phyloP scores from a whole-genome alignment of 1,140 invertebrate species.

The Drosophila arizonae region DNA sequence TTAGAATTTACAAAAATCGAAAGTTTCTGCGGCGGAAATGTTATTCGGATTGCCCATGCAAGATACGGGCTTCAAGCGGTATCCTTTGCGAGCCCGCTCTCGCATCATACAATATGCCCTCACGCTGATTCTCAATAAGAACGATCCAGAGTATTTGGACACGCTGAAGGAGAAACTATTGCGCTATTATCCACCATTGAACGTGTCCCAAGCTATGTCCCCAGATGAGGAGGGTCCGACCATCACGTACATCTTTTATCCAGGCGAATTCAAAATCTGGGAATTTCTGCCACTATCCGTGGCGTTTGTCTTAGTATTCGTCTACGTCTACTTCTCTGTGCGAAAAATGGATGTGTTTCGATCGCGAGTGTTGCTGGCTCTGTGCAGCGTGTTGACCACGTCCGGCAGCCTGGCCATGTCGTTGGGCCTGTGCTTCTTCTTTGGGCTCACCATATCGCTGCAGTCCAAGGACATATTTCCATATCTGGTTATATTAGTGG shows the following conservation, averaged over 20 bases:
- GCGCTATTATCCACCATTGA: conserved; percentile 86
- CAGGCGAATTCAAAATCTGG: conserved; percentile 92
- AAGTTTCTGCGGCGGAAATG: conserved; percentile 93
- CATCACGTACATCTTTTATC: conserved; percentile 91
- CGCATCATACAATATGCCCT: conserved; percentile 94
- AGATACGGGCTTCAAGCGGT: conserved; percentile 94
- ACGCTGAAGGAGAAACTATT: conserved; percentile 89
- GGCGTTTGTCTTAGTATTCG: conserved; percentile 92
- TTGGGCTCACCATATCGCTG: conserved; percentile 91
- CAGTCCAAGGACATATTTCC: conserved; percentile 94
- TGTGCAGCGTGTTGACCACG: conserved; percentile 94
- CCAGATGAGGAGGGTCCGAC: conserved; percentile 48
- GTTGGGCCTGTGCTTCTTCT: conserved; percentile 96
- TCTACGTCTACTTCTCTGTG: conserved; percentile 97
- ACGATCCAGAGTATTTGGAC: conserved; percentile 90
- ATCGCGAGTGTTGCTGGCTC: conserved; percentile 94
- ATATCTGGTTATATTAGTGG: conserved; percentile 96
- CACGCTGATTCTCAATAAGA: conserved; percentile 92
- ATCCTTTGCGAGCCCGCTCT: conserved; percentile 91
- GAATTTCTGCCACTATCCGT: conserved; percentile 93
- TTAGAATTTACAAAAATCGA: conserved; percentile 89
- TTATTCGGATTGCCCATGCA: conserved; percentile 95
- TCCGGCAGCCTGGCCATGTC: conserved; percentile 96
- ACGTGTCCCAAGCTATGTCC: not conserved
- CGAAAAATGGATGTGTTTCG: conserved; percentile 96